Evolutionary conservation across 2,113 vertebrate genomes (phyloP).

Genomic region (Caracal caracal): DNA sequence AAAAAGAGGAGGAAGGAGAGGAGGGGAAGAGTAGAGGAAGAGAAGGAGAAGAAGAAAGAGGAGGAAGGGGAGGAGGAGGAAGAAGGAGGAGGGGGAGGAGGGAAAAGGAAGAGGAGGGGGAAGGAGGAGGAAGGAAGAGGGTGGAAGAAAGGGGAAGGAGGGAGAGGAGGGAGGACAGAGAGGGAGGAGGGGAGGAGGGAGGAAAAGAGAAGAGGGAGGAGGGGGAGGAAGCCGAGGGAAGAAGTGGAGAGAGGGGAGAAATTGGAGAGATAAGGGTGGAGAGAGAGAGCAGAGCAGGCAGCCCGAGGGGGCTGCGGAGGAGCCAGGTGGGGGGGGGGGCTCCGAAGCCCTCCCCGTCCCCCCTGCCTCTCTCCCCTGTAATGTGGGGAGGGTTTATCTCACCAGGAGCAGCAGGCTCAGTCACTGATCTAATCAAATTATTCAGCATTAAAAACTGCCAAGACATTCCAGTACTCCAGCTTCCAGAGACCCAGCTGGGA

Average conservation of each 20-base stretch:
- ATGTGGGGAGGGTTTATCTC: constrained; percentile 86
- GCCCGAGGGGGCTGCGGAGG: background rate
- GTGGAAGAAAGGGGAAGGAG: rapidly evolving
- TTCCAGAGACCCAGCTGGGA: constrained; percentile 88
- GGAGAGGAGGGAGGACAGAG: no score
- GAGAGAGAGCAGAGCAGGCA: background rate
- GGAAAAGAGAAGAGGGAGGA: background rate
- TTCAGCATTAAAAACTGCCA: constrained; percentile 89
- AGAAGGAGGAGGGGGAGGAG: rapidly evolving
- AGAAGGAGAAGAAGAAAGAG: rapidly evolving
- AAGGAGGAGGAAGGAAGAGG: rapidly evolving
- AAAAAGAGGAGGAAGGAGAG: rapidly evolving
- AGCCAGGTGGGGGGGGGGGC: background rate
- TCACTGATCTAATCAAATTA: constrained; percentile 90
- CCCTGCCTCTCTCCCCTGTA: constrained; percentile 29
- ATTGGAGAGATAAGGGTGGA: background rate
- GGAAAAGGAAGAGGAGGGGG: rapidly evolving
- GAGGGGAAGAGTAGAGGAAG: rapidly evolving
- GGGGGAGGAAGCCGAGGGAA: background rate
- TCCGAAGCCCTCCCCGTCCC: background rate
- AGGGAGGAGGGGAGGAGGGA: rapidly evolving
- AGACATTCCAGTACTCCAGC: constrained; percentile 87
- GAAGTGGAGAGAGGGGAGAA: no score
- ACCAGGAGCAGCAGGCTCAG: constrained; percentile 87
- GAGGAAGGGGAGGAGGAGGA: no score